phyloP scores from a whole-genome alignment of 2,113 vertebrate genomes.

The Hydropotes inermis region DNA sequence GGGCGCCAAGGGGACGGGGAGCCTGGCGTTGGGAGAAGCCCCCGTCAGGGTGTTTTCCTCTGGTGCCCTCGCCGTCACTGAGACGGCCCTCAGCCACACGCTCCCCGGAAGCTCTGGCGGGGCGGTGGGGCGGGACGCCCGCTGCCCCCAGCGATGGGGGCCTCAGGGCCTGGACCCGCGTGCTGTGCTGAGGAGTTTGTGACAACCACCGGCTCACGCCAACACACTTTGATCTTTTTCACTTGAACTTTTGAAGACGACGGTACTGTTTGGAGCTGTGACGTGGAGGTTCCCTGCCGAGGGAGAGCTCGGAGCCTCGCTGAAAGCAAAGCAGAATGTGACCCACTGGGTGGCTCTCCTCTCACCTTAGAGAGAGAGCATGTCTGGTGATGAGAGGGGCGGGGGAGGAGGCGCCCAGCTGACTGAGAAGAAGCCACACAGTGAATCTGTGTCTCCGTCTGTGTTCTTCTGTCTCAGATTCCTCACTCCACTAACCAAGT shows the following conservation, averaged over 20 bases:
- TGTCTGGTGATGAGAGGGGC: background rate
- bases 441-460: background rate
- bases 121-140: rapidly evolving
- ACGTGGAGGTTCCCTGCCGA: background rate
- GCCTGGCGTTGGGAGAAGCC: background rate
- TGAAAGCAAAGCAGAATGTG: background rate
- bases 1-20: background rate
- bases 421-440: background rate
- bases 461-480: background rate
- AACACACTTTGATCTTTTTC: background rate
- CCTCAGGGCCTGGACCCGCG: background rate
- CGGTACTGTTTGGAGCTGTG: background rate
- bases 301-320: background rate
- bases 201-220: background rate
- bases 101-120: background rate
- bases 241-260: background rate
- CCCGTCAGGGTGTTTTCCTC: background rate
- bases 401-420: background rate
- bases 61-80: rapidly evolving
- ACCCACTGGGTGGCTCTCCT: rapidly evolving
- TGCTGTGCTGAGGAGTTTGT: background rate
- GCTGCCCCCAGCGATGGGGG: background rate
- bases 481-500: background rate
- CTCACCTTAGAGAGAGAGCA: background rate
- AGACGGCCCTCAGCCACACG: background rate